Evolutionary conservation across 2,113 vertebrate genomes (phyloP).

Genomic region (Heterochromis multidens): DNA sequence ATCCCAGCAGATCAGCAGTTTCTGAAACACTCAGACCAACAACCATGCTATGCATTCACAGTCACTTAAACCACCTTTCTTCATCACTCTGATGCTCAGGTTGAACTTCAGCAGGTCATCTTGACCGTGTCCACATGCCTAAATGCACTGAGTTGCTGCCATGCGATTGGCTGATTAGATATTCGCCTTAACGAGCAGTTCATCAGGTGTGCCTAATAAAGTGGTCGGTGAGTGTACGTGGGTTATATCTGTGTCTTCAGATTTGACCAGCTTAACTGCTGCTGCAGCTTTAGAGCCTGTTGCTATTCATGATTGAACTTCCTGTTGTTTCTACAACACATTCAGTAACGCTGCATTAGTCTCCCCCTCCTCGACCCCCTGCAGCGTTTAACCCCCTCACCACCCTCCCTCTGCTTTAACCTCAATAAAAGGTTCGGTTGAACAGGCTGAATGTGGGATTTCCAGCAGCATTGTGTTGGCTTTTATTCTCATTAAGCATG

Average conservation of each 20-base stretch:
- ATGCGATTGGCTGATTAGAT: not conserved
- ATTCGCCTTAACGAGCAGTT: not conserved
- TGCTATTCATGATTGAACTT: not conserved
- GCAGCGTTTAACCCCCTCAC: not conserved
- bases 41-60: not conserved
- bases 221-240: not conserved
- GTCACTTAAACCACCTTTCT: not conserved
- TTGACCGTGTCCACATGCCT: not conserved
- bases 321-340: not conserved
- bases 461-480: conserved; percentile 21
- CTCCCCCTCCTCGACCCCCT: not conserved
- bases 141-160: not conserved
- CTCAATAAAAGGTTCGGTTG: conserved; percentile 43
- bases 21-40: not conserved
- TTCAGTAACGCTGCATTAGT: not conserved
- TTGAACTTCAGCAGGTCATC: not conserved
- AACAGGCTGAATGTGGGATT: conserved; percentile 30
- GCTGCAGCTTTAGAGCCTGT: not conserved
- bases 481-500: conserved; percentile 54
- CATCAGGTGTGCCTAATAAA: not conserved
- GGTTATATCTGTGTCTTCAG: not conserved
- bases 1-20: not conserved
- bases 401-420: not conserved
- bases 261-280: too few species aligned
- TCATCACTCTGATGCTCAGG: not conserved